Evolutionary conservation across 2,888 invertebrate species (phyloP), one percentile per base, ranked within the genome.

Genomic region (Dysmachus trigonus): DNA sequence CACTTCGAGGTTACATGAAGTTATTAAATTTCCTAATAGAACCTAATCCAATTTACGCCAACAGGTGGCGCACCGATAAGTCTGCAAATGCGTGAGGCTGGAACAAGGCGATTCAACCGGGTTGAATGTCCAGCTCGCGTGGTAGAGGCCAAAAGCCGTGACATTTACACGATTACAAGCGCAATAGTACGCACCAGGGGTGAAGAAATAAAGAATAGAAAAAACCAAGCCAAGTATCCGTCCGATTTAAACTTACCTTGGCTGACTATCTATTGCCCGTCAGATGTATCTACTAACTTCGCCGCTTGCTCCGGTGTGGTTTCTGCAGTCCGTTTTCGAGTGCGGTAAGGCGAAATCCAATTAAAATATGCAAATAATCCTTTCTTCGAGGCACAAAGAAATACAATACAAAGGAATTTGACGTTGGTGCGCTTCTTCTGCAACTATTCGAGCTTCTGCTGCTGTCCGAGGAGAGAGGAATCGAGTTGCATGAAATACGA

Each of bases 321-420:
- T 27, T 10, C 18, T 18, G 8, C 27, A 27, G 27, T 22, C 27
- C 62, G n/a, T n/a, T n/a, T n/a, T n/a, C n/a, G 53, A 33, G 38
- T 62, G 22, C 2, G n/a, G 82, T 8, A n/a, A 62, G 33, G 13
- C 15, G 82, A 30, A 82, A 82, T 82, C 62, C 82, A 82, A 82
- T 82, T 82, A 82, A 82, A 82, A 82, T 82, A 82, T 82, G 82
- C 82, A 82, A 82, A 82, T 82, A 62, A 82, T 82, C 82, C 82
- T 82, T 82, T 82, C 82, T 53, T 53, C 62, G 35, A 62, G 15
- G 82, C 15, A 35, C 62, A 82, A 35, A 62, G 82, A 82, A 82
- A 82, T 82, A 33, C 33, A 71, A 82, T 62, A 82, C 38, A 82
- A 82, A 62, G 62, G 35, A 33, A 62, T 62, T 82, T 22, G 22